Evolutionary conservation across 2,888 invertebrate species (phyloP).

Genomic region (Pseudococcus jackbeardsleyi): DNA sequence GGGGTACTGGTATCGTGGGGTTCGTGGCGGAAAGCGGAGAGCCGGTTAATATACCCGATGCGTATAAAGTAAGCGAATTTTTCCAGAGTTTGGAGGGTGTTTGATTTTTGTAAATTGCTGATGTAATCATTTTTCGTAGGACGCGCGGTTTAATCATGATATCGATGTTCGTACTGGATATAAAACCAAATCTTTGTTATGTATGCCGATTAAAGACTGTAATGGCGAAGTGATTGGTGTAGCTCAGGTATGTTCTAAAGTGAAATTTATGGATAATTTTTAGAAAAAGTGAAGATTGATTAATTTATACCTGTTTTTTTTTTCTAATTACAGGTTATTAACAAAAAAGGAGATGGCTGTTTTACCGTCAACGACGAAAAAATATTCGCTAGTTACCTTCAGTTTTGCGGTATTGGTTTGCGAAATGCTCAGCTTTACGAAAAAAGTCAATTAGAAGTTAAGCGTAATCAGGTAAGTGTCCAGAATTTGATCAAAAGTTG

Average conservation of each 20-base stretch:
- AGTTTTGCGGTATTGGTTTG: slow-evolving; percentile 96
- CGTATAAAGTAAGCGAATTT: slow-evolving; percentile 81
- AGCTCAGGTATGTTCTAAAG: slow-evolving; percentile 80
- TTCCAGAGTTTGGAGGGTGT: neutral
- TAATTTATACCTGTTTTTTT: neutral
- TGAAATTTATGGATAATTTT: neutral
- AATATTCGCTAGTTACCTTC: slow-evolving; percentile 91
- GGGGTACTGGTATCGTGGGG: slow-evolving; percentile 96
- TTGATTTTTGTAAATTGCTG: neutral
- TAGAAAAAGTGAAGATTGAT: neutral
- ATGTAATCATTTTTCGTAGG: slow-evolving; percentile 72
- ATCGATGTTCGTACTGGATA: slow-evolving; percentile 94
- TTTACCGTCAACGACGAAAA: slow-evolving; percentile 91
- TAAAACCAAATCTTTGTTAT: slow-evolving; percentile 90
- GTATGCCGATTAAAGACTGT: slow-evolving; percentile 96
- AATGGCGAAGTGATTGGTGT: slow-evolving; percentile 96
- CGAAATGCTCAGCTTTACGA: slow-evolving; percentile 97
- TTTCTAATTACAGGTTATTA: slow-evolving; percentile 78
- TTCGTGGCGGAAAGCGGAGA: slow-evolving; percentile 94
- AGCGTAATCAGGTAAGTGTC: slow-evolving; percentile 83
- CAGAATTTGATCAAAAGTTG: neutral
- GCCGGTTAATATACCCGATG: slow-evolving; percentile 94
- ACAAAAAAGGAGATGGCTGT: slow-evolving; percentile 86
- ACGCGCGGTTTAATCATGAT: slow-evolving; percentile 91
- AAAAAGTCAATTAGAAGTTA: slow-evolving; percentile 93